A percentile compares a stretch with the other conserved stretches of the same genome.
phyloP scores from a whole-genome alignment of 2,888 invertebrate genomes.

The Ptycholaimellus sp. region DNA sequence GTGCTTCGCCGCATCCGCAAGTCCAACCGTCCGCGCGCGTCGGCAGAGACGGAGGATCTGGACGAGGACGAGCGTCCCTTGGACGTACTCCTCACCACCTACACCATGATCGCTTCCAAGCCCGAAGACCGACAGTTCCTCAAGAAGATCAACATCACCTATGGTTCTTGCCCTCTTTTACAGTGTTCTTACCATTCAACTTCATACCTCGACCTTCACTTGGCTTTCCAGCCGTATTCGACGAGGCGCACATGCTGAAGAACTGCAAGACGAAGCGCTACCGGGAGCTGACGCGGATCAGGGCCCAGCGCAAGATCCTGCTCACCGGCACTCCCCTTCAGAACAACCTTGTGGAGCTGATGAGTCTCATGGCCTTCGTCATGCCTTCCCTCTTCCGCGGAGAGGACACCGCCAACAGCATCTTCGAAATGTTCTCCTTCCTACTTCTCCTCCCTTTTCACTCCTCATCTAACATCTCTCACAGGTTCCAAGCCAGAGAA shows the following conservation, averaged over 20 bases:
- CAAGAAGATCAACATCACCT: constrained; percentile 37
- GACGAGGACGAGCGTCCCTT: constrained; percentile 2
- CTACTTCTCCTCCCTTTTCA: neutral
- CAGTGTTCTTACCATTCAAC: neutral
- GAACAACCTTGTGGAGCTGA: constrained; percentile 76
- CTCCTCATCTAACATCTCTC: constrained; percentile 8
- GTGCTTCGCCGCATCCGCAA: neutral
- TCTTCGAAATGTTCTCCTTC: too few species aligned
- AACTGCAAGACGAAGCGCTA: constrained; percentile 69
- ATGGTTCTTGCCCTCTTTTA: neutral
- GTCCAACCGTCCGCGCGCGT: neutral
- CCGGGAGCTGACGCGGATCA: constrained; percentile 14
- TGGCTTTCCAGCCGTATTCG: constrained; percentile 26
- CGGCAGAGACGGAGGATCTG: too few species aligned
- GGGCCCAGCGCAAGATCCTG: constrained; percentile 50
- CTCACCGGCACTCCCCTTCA: constrained; percentile 86
- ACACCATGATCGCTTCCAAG: constrained; percentile 55
- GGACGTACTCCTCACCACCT: constrained; percentile 17
- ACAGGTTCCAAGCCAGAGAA: constrained; percentile 7
- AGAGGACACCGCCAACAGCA: too few species aligned
- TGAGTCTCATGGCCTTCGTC: constrained; percentile 78
- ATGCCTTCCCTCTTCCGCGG: constrained; percentile 73
- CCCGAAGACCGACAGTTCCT: constrained; percentile 71
- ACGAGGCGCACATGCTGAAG: constrained; percentile 92
- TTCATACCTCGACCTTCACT: neutral